These are phyloP conservation scores for Ispidina picta DNA, from an alignment of 2,797 vertebrate genomes.

Conservation along the genomic window DNA sequence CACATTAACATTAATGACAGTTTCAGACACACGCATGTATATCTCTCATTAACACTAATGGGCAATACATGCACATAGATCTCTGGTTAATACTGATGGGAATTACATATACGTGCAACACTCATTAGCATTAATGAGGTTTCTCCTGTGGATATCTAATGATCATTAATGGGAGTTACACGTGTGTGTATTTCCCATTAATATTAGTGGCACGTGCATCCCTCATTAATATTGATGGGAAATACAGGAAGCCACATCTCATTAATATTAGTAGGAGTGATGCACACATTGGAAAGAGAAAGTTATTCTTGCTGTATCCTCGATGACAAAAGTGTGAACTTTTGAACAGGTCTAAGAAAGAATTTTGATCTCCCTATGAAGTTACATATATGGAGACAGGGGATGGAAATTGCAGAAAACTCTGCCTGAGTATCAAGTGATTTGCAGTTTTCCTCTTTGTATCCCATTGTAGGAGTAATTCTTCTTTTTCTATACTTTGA, in stretches of 20 bases:
- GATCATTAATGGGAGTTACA: slow-evolving; percentile 43
- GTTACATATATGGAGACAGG: accelerated
- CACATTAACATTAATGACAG: not conserved
- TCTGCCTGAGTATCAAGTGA: not conserved
- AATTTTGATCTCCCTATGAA: accelerated
- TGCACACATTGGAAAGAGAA: not conserved
- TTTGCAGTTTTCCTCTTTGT: not conserved
- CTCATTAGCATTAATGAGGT: slow-evolving; percentile 54
- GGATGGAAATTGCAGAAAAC: not conserved
- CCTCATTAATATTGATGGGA: slow-evolving; percentile 2
- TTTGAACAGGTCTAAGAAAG: not conserved
- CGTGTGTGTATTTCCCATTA: not conserved
- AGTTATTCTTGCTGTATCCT: not conserved
- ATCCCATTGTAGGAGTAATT: not conserved
- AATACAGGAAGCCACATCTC: not conserved
- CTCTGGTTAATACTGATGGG: not conserved
- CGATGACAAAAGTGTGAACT: not conserved
- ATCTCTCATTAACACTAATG: slow-evolving; percentile 22
- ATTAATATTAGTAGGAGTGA: not conserved
- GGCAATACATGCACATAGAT: not conserved
- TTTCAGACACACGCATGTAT: not conserved
- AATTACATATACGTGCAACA: not conserved
- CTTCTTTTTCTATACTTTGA: not conserved
- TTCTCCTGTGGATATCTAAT: slow-evolving; percentile 37
- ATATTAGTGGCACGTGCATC: not conserved